Percentiles rank a stretch among this genome's conserved stretches.
These are phyloP conservation scores for Takifugu bimaculatus DNA, from an alignment of 2,113 vertebrate species.

Conservation along the genomic window DNA sequence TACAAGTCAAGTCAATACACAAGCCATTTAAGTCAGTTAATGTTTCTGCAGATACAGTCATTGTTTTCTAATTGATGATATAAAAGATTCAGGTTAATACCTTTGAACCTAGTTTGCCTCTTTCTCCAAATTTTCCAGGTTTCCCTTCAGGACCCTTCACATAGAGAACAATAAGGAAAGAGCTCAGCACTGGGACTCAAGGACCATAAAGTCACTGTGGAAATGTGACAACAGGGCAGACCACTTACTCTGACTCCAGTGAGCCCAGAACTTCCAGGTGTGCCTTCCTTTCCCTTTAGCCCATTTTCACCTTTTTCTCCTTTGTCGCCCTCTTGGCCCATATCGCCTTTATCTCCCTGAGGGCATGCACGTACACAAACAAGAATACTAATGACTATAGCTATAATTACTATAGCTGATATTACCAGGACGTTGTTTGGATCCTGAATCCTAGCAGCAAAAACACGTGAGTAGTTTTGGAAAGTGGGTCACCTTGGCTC, in stretches of 20 bases:
- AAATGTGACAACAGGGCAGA: not conserved
- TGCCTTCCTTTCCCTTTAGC: constrained; percentile 88
- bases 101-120: constrained; percentile 89
- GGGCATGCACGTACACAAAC: not conserved
- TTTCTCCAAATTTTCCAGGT: constrained; percentile 88
- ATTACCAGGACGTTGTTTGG: not conserved
- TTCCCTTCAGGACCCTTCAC: constrained; percentile 92
- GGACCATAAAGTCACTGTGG: not conserved
- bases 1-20: not conserved
- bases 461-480: not conserved
- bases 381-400: not conserved
- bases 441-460: not conserved
- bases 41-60: no score
- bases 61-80: not conserved
- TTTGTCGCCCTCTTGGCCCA: constrained; percentile 86
- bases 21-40: not conserved
- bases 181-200: not conserved
- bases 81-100: constrained; percentile 56
- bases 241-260: constrained; percentile 85
- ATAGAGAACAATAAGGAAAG: constrained; percentile 5
- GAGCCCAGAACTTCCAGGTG: constrained; percentile 82
- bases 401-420: not conserved
- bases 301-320: constrained; percentile 90
- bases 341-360: constrained; percentile 93
- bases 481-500: constrained; percentile 80